Base-by-base conservation (phyloP, 2,113 vertebrate genomes). In the Semicossyphus pulcher region DNA sequence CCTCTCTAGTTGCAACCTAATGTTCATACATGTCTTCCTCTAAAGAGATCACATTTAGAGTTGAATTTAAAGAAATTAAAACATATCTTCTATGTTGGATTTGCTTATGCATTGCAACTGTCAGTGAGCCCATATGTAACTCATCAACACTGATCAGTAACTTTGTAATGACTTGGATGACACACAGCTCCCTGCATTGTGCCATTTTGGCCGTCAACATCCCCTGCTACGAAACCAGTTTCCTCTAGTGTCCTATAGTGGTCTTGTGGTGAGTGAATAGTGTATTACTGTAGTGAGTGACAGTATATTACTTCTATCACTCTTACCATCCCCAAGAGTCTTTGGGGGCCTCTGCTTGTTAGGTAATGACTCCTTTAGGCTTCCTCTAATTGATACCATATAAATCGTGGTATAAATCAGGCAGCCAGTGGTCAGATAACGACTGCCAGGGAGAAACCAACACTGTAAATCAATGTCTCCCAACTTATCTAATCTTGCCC, bases 221-320 rank as follows among this genome's bases (percentile, higher is more conserved):
- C 81, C 79, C 74, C 86, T 63, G 45, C 75, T 86, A 53, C 41
- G 60, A 85, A 90, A 83, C 80, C 85, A 90, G 81, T 89, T 86
- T 80, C 83, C 88, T 86, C 81, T 75, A 29, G 79, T 78, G 86
- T 87, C 84, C 86, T 76, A 85, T 88, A 80, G 85, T 86, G 88
- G 80, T 89, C 82, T 84, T 85, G 88, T 88, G 91, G 90, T 90
- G 68, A 88, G 78, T 76, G 82, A 85, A 75, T 63, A 83, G 78
- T 80, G 73, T 86, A 87, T 87, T 87, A 87, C 83, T 90, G 90
- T 80, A 87, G 90, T 89, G 86, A 88, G 80, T 88, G 89, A 90
- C 86, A 89, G 80, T 88, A 89, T 92, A 92, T 92, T 90, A 89
- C 84, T 83, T 77, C 77, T 86, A 84, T 91, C 89, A 91, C 87